Conservation (phyloP, 2,888 invertebrate genomes). For the Mystacides longicornis region DNA sequence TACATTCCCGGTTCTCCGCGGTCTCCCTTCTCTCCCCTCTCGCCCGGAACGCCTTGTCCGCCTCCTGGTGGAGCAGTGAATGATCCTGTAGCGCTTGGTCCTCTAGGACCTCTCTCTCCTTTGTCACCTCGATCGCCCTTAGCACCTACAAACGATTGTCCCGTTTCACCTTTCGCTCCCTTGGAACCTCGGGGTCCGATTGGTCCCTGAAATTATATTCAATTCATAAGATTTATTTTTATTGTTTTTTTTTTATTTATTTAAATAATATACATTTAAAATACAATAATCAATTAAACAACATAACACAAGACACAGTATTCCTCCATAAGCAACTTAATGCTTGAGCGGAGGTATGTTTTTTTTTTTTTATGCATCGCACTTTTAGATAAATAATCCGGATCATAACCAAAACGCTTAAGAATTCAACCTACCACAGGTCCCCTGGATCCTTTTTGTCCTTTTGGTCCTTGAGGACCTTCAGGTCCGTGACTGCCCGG, state of each 20-base stretch:
- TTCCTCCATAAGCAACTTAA: too few relatives aligned
- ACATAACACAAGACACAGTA: too few relatives aligned
- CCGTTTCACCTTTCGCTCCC: constrained; percentile 59
- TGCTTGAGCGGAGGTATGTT: too few relatives aligned
- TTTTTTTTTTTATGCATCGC: too few relatives aligned
- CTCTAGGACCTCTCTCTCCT: constrained; percentile 47
- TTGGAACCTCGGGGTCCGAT: constrained; percentile 61
- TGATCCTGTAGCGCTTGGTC: constrained; percentile 28
- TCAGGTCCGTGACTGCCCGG: constrained; percentile 56
- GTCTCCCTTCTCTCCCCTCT: constrained; percentile 53
- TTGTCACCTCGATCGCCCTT: constrained; percentile 56
- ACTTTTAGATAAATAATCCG: too few relatives aligned
- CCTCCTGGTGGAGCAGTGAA: constrained; percentile 36
- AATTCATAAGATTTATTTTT: too few relatives aligned
- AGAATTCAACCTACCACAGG: constrained; percentile 48
- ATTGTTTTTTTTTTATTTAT: too few relatives aligned
- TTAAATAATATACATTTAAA: too few relatives aligned
- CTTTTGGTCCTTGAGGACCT: constrained; percentile 53
- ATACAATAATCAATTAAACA: too few relatives aligned
- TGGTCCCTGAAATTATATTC: constrained; percentile 49
- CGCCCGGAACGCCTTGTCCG: constrained; percentile 41
- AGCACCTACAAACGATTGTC: constrained; percentile 45
- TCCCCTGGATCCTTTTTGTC: constrained; percentile 57
- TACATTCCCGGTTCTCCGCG: constrained; percentile 52
- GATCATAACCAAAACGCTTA: too few relatives aligned